These are phyloP conservation scores for Erythrocercus mccallii DNA, from an alignment of 2,113 vertebrate genomes.

Conservation along the genomic window DNA sequence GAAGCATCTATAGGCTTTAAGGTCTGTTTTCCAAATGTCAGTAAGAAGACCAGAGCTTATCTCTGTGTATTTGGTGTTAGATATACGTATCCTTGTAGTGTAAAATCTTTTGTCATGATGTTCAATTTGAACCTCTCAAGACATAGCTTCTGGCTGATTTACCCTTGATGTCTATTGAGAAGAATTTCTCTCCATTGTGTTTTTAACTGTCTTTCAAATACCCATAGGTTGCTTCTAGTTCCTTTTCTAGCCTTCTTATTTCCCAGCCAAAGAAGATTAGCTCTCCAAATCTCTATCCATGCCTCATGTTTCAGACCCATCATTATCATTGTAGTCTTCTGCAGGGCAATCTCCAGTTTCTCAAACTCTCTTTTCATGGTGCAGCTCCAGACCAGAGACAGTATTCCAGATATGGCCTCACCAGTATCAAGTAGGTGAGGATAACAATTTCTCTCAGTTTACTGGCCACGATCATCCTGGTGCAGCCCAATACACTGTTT, in stretches of 20 bases:
- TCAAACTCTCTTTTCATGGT: not conserved
- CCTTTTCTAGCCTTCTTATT: not conserved
- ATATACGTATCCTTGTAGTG: not conserved
- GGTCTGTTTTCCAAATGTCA: not conserved
- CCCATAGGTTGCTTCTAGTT: not conserved
- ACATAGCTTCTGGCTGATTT: not conserved
- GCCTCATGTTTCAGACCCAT: not conserved
- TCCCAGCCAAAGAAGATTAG: not conserved
- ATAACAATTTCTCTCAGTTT: not conserved
- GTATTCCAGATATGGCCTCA: not conserved
- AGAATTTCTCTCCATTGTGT: not conserved
- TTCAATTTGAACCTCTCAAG: not conserved
- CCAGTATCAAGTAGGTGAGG: not conserved
- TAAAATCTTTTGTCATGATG: not conserved
- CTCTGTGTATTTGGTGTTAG: not conserved
- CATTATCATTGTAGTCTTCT: not conserved
- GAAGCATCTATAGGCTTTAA: not conserved
- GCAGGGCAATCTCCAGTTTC: not conserved
- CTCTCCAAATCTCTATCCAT: not conserved
- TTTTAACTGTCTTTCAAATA: not conserved
- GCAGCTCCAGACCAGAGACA: not conserved
- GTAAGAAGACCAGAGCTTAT: not conserved
- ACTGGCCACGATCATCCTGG: not conserved
- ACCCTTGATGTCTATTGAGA: not conserved
- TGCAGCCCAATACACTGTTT: not conserved